Evolutionary conservation across 2,113 vertebrate genomes (phyloP).

Genomic region (Verasper variegatus): DNA sequence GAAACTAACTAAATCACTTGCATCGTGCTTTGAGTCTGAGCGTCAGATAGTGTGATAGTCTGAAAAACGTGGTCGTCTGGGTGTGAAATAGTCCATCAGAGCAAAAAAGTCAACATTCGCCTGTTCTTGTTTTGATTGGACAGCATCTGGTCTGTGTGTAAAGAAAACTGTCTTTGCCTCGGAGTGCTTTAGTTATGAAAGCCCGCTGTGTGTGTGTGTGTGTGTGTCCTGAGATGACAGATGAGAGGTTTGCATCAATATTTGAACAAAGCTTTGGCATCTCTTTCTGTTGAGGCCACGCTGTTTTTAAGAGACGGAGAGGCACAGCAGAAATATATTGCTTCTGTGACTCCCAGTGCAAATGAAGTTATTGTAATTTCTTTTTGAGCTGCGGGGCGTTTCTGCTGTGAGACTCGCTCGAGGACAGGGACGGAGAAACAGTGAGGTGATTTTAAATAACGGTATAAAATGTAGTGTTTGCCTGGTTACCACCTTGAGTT

Average conservation of each 20-base stretch:
- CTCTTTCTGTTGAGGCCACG: conserved; percentile 62
- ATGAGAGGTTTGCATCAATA: conserved; percentile 78
- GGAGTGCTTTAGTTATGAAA: conserved; percentile 19
- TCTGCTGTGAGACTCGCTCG: conserved; percentile 44
- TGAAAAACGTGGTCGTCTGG: not conserved
- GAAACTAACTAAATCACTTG: not conserved
- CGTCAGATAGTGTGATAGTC: not conserved
- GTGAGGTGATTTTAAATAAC: conserved; percentile 33
- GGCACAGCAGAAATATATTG: conserved; percentile 44
- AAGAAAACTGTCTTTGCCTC: conserved; percentile 20
- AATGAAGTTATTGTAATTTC: conserved; percentile 46
- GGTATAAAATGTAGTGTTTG: conserved; percentile 3
- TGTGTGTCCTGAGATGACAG: conserved; percentile 64
- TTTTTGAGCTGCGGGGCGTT: conserved; percentile 39
- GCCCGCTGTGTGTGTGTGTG: conserved; percentile 20
- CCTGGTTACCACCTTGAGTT: not conserved
- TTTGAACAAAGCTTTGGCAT: conserved; percentile 77
- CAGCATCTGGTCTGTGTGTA: conserved; percentile 42
- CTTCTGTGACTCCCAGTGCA: conserved; percentile 39
- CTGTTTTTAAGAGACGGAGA: conserved; percentile 56
- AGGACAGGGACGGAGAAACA: conserved; percentile 21
- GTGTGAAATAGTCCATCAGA: conserved; percentile 22
- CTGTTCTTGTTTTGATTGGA: conserved; percentile 40
- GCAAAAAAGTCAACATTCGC: conserved; percentile 39
- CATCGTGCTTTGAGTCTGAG: not conserved